A percentile compares a stretch with the other conserved stretches of the same genome.
phyloP scores from a whole-genome alignment of 2,113 vertebrate species.

The Baryphthengus martii region DNA sequence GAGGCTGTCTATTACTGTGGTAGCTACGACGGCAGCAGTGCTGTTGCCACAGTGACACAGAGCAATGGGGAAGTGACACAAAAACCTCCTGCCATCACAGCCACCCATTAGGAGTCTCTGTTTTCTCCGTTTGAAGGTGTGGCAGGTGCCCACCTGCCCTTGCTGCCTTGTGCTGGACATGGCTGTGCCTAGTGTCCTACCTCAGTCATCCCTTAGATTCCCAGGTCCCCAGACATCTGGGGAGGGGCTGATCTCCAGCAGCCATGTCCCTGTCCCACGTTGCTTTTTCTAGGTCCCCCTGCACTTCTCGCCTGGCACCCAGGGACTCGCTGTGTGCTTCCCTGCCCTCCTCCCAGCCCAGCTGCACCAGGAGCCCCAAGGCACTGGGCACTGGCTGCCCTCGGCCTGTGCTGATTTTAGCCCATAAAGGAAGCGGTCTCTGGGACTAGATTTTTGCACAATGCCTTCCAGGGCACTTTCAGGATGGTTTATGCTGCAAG shows the following conservation, averaged over 20 bases:
- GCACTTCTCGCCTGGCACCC: accelerated
- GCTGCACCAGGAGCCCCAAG: accelerated
- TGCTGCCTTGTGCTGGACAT: background rate
- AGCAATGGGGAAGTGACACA: background rate
- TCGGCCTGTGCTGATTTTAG: background rate
- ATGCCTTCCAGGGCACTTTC: background rate
- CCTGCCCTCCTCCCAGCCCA: background rate
- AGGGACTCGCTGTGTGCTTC: no score
- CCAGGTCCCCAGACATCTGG: no score
- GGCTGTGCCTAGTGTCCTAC: background rate
- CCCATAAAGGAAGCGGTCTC: background rate
- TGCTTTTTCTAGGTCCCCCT: background rate
- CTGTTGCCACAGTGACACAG: background rate
- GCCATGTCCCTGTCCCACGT: background rate
- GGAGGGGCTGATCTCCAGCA: no score
- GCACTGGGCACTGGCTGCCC: background rate
- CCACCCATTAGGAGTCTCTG: background rate
- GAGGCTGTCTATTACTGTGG: background rate
- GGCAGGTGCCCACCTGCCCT: accelerated
- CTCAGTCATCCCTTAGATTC: accelerated
- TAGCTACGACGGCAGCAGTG: background rate
- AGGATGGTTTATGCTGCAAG: background rate
- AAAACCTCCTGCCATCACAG: background rate
- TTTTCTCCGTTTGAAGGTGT: background rate
- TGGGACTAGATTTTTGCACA: background rate